Percentiles rank a stretch among this genome's conserved stretches.
Conservation (phyloP, 2,888 invertebrate genomes). For the Nomada fucata region DNA sequence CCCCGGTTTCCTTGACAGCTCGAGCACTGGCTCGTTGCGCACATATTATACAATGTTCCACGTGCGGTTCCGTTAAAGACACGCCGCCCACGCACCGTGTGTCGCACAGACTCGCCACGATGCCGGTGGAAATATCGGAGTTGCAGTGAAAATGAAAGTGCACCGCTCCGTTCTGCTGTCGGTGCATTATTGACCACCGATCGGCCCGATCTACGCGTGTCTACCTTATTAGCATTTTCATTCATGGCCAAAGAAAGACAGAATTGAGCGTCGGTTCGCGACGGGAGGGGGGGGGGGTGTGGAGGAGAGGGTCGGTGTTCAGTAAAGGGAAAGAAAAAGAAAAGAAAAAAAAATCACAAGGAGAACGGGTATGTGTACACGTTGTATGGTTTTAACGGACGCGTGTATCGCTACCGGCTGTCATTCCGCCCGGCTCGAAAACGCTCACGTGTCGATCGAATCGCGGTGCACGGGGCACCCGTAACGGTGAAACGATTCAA, state of each 20-base stretch:
- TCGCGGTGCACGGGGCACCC: neutral
- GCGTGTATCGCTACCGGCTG: conserved; percentile 10
- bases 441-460: conserved; percentile 19
- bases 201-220: conserved; percentile 15
- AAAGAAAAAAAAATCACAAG: conserved; percentile 27
- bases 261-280: conserved; percentile 44
- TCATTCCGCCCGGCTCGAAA: neutral
- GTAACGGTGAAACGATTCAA: conserved; percentile 37
- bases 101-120: conserved; percentile 48
- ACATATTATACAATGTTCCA: conserved; percentile 54
- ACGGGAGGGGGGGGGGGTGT: neutral
- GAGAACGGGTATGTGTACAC: conserved; percentile 12
- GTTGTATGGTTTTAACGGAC: conserved; percentile 8
- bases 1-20: conserved; percentile 45
- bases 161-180: conserved; percentile 43
- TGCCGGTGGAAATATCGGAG: conserved; percentile 48
- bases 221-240: conserved; percentile 57
- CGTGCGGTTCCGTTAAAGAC: conserved; percentile 63
- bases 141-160: conserved; percentile 69
- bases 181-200: conserved; percentile 54
- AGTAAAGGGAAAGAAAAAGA: too few relatives aligned
- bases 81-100: conserved; percentile 60
- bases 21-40: conserved; percentile 20
- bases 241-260: conserved; percentile 56
- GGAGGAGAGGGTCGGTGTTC: neutral